These are phyloP conservation scores for Mobula birostris DNA, from an alignment of 2,113 vertebrate species.

Conservation along the genomic window DNA sequence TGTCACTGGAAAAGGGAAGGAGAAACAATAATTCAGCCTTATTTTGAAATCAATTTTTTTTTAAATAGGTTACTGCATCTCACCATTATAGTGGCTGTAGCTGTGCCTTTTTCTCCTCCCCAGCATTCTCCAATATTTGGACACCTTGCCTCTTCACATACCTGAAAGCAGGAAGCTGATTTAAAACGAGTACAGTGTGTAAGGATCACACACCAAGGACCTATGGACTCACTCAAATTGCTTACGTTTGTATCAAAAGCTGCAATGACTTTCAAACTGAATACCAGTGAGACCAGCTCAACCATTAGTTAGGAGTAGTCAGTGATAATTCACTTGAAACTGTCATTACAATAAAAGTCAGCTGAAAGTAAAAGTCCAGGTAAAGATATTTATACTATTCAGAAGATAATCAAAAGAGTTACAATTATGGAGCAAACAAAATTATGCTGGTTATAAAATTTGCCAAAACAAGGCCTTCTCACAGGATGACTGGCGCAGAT, in stretches of 20 bases:
- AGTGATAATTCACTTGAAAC: not conserved
- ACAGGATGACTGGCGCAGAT: too few species aligned
- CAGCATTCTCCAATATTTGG: constrained; percentile 98
- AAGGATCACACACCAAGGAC: not conserved
- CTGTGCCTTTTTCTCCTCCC: constrained; percentile 87
- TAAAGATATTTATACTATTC: not conserved
- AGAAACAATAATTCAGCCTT: not conserved
- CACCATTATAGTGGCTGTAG: constrained; percentile 97
- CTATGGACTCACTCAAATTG: not conserved
- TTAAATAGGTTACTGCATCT: constrained; percentile 40
- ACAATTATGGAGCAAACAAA: not conserved
- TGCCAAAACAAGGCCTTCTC: not conserved
- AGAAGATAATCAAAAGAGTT: not conserved
- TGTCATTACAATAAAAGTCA: not conserved
- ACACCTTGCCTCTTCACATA: constrained; percentile 94
- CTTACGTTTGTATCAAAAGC: not conserved
- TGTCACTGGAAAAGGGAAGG: not conserved
- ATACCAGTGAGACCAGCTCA: not conserved
- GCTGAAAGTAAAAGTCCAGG: not conserved
- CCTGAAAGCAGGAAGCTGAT: constrained; percentile 54
- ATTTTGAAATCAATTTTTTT: not conserved
- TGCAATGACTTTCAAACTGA: not conserved
- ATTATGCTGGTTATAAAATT: not conserved
- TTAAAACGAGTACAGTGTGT: not conserved
- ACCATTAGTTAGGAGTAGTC: not conserved